phyloP scores from a whole-genome alignment of 2,888 invertebrate species.

The Euplagia quadripunctaria region DNA sequence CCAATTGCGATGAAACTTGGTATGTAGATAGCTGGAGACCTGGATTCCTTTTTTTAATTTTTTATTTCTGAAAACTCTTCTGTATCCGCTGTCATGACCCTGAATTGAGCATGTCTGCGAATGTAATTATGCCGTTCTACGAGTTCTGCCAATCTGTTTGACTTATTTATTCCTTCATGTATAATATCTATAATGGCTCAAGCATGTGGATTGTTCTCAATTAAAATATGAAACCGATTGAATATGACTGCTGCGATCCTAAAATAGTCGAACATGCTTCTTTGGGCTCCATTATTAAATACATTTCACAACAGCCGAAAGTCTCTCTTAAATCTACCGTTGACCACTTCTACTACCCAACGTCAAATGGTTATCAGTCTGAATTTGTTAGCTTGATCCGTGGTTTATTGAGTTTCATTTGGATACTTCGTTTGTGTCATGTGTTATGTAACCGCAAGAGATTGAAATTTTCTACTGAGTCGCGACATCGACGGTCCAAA shows the following conservation, averaged over 20 bases:
- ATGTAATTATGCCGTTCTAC: not conserved
- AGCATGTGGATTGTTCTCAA: not conserved
- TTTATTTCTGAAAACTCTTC: not conserved
- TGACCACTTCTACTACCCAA: slow-evolving; percentile 23
- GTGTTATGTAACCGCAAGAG: too few relatives aligned
- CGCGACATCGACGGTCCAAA: too few relatives aligned
- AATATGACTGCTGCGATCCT: slow-evolving; percentile 19
- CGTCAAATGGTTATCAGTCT: slow-evolving; percentile 22
- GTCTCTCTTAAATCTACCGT: too few relatives aligned
- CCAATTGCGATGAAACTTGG: not conserved
- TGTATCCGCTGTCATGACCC: not conserved
- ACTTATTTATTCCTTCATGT: not conserved
- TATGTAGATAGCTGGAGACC: not conserved
- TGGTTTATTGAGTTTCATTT: not conserved
- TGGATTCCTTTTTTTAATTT: not conserved
- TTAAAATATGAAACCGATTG: too few relatives aligned
- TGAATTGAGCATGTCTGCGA: not conserved
- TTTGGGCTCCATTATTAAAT: slow-evolving; percentile 9
- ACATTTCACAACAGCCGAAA: slow-evolving; percentile 11
- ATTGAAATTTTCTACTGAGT: too few relatives aligned
- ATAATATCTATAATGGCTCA: not conserved
- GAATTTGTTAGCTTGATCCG: slow-evolving; percentile 19
- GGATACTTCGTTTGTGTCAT: not conserved
- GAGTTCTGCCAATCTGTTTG: not conserved
- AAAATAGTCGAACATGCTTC: slow-evolving; percentile 18